Evolutionary conservation across 1,140 invertebrate species (phyloP).

Genomic region (Drosophila athabasca): DNA sequence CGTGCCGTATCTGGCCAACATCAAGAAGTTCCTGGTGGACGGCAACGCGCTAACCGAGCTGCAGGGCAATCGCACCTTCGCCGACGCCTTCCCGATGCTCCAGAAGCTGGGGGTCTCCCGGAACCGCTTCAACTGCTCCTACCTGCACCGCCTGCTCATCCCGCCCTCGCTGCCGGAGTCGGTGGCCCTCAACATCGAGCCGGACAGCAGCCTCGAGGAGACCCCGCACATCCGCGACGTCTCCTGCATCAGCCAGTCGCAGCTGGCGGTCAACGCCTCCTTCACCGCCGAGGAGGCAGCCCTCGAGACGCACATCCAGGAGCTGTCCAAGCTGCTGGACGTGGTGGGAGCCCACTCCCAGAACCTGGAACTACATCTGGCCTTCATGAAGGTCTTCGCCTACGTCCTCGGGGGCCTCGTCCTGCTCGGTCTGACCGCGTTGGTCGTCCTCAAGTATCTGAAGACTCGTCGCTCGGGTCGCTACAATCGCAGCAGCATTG

Average conservation of each 20-base stretch:
- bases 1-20: conserved; percentile 73
- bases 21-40: conserved; percentile 71
- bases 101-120: conserved; percentile 69
- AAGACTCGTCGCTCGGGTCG: conserved; percentile 57
- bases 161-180: conserved; percentile 55
- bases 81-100: conserved; percentile 64
- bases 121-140: conserved; percentile 80
- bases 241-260: conserved; percentile 58
- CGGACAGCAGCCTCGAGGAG: conserved; percentile 60
- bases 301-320: conserved; percentile 21
- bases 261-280: neutral
- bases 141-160: conserved; percentile 70
- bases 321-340: conserved; percentile 60
- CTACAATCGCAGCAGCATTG: conserved; percentile 70
- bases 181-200: conserved; percentile 70
- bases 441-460: conserved; percentile 31
- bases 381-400: conserved; percentile 62
- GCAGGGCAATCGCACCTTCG: conserved; percentile 66
- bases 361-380: conserved; percentile 60
- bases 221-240: conserved; percentile 77
- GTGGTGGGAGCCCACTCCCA: conserved; percentile 51
- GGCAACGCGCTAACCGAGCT: conserved; percentile 72
- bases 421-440: conserved; percentile 17
- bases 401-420: conserved; percentile 29
- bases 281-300: conserved; percentile 13